These are phyloP conservation scores for Centruroides sculpturatus DNA, from an alignment of 1,140 invertebrate species.

Conservation along the genomic window DNA sequence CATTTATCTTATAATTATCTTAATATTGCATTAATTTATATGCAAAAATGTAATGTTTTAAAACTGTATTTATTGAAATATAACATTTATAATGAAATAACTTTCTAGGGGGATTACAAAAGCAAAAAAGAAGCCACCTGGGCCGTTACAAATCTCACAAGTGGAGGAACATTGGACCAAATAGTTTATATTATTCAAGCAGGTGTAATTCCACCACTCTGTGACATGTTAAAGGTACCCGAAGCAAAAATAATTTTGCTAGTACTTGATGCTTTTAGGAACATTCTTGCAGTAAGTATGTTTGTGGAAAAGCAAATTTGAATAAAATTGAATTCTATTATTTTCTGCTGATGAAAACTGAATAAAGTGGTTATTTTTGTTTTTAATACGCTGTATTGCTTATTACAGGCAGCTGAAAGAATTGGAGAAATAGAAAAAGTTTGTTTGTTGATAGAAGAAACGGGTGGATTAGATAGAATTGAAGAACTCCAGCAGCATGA, in stretches of 20 bases:
- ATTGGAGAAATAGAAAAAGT: slow-evolving; percentile 35
- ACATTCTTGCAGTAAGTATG: slow-evolving; percentile 60
- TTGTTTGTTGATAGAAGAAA: slow-evolving; percentile 43
- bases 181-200: slow-evolving; percentile 58
- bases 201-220: slow-evolving; percentile 80
- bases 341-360: no score
- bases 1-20: no score
- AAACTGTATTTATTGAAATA: no score
- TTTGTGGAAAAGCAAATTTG: not conserved
- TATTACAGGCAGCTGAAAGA: slow-evolving; percentile 33
- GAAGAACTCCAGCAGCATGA: slow-evolving; percentile 56
- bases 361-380: no score
- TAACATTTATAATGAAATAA: no score
- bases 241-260: slow-evolving; percentile 73
- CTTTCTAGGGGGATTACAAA: slow-evolving; percentile 73
- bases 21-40: no score
- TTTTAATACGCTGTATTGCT: no score
- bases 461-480: slow-evolving; percentile 55
- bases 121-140: slow-evolving; percentile 98
- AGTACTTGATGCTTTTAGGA: slow-evolving; percentile 78
- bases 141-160: slow-evolving; percentile 96
- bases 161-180: slow-evolving; percentile 86
- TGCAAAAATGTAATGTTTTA: no score
- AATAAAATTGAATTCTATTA: not conserved
- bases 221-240: slow-evolving; percentile 67